Evolutionary conservation across 2,888 invertebrate species (phyloP).

Genomic region (Clistopyga incitator): DNA sequence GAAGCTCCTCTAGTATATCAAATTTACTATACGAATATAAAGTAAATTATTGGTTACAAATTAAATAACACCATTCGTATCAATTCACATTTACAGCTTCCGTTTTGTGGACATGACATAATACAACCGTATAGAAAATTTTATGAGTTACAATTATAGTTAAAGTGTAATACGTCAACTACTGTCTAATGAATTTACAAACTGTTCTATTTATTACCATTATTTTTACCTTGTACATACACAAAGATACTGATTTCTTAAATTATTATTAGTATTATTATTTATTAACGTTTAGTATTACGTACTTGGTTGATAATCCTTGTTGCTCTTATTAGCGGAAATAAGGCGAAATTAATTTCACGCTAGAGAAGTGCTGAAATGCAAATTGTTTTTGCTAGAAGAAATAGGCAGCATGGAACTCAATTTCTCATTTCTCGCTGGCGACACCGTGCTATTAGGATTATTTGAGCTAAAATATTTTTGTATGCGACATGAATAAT

Average conservation of each 20-base stretch:
- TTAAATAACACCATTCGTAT: too few relatives aligned
- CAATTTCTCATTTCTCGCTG: not conserved
- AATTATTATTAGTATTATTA: constrained; percentile 1
- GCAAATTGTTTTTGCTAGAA: not conserved
- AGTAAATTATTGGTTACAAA: too few relatives aligned
- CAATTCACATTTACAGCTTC: too few relatives aligned
- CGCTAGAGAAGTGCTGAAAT: not conserved
- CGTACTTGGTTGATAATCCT: not conserved
- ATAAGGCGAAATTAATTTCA: not conserved
- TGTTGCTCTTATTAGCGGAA: constrained; percentile 4
- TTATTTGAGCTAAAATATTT: not conserved
- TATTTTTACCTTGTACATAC: not conserved
- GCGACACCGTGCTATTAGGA: not conserved
- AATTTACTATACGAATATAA: too few relatives aligned
- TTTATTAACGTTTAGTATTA: not conserved
- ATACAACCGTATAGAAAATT: too few relatives aligned
- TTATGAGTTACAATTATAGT: too few relatives aligned
- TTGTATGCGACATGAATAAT: not conserved
- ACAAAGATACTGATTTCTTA: not conserved
- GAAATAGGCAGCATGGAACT: not conserved
- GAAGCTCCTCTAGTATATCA: too few relatives aligned
- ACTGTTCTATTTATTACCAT: not conserved
- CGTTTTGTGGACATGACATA: too few relatives aligned
- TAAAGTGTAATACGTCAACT: not conserved
- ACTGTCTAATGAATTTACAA: not conserved